A percentile compares a stretch with the other conserved stretches of the same genome.
Conservation (phyloP, 2,113 vertebrate genomes). For the Zosterops lateralis region DNA sequence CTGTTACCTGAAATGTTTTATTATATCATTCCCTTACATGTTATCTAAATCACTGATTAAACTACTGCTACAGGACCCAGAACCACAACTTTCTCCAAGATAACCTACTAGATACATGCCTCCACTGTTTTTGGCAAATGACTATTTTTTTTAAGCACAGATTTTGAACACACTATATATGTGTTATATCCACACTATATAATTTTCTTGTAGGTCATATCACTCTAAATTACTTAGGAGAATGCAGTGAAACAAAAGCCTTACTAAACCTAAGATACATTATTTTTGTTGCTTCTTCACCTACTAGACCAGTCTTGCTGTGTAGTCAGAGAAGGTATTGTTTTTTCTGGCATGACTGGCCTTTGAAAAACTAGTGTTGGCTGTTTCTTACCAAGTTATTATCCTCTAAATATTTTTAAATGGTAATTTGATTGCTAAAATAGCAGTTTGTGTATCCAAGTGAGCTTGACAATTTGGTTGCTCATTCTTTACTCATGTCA, state of each 20-base stretch:
- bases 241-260: background rate
- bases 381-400: background rate
- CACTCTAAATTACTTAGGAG: background rate
- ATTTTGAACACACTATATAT: background rate
- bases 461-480: background rate
- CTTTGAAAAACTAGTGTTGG: background rate
- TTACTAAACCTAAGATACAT: background rate
- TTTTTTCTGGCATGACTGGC: background rate
- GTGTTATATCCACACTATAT: background rate
- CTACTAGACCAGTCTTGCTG: background rate
- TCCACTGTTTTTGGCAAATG: background rate
- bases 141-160: background rate
- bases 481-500: background rate
- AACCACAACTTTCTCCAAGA: background rate
- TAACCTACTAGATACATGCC: background rate
- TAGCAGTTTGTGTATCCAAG: background rate
- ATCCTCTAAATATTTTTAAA: background rate
- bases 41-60: background rate
- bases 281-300: background rate
- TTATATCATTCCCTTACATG: fast-evolving
- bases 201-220: background rate
- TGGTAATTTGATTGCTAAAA: background rate
- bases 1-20: background rate
- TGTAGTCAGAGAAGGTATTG: background rate
- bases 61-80: fast-evolving